Conservation (phyloP, 2,797 vertebrate genomes). For the Vireo griseus region DNA sequence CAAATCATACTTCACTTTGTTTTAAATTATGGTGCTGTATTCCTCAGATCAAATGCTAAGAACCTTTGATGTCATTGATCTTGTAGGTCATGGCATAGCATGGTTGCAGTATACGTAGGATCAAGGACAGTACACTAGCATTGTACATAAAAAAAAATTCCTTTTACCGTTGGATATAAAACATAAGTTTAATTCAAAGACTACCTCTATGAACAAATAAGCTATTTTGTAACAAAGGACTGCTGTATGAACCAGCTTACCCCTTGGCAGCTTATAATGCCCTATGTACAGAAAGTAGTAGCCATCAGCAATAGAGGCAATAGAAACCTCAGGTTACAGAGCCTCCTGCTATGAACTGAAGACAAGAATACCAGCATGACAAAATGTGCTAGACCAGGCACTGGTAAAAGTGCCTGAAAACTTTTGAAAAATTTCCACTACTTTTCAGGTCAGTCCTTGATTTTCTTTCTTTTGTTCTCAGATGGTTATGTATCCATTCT, state of each 20-base stretch:
- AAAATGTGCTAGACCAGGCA: not conserved
- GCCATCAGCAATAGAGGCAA: not conserved
- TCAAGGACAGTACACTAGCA: not conserved
- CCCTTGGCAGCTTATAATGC: not conserved
- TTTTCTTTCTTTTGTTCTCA: not conserved
- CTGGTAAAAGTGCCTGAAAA: not conserved
- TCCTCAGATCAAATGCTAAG: not conserved
- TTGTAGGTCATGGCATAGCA: not conserved
- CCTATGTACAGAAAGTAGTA: not conserved
- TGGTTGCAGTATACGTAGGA: not conserved
- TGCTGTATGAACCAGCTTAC: not conserved
- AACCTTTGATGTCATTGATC: slow-evolving; percentile 5
- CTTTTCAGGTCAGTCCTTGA: not conserved
- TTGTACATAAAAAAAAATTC: not conserved
- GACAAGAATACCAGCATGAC: not conserved
- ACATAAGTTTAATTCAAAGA: slow-evolving; percentile 13
- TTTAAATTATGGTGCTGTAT: not conserved
- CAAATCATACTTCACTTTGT: not conserved
- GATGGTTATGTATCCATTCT: not conserved
- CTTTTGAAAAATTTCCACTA: not conserved
- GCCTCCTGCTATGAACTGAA: not conserved
- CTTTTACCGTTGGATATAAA: not conserved
- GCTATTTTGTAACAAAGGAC: not conserved
- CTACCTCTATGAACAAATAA: slow-evolving; percentile 12
- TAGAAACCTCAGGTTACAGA: not conserved